phyloP scores from a whole-genome alignment of 2,113 vertebrate species.

The Hippocampus barbouri region DNA sequence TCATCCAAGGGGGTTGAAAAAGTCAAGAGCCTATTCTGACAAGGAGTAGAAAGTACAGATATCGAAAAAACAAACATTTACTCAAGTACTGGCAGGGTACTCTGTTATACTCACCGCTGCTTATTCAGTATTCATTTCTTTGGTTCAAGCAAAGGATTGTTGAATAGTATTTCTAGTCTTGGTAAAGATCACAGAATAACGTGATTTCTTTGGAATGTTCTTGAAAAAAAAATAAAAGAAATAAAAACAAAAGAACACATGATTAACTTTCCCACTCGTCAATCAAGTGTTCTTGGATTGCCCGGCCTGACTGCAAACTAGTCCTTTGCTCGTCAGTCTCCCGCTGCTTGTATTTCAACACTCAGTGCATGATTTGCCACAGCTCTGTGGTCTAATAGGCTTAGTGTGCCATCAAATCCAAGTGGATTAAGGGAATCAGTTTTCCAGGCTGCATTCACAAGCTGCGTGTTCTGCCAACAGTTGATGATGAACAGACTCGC shows the following conservation, averaged over 20 bases:
- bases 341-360: constrained; percentile 42
- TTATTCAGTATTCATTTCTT: too few relatives aligned
- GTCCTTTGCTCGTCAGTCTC: constrained; percentile 35
- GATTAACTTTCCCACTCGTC: not conserved
- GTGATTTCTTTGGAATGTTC: not conserved
- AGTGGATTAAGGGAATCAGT: constrained; percentile 66
- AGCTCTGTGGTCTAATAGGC: constrained; percentile 53
- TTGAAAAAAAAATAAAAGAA: too few relatives aligned
- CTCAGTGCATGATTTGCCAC: constrained; percentile 43
- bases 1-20: not conserved
- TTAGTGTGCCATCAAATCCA: constrained; percentile 45
- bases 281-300: not conserved
- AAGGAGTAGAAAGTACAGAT: not conserved
- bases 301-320: not conserved
- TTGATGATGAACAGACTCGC: constrained; percentile 33
- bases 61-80: too few relatives aligned
- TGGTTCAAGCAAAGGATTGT: too few relatives aligned
- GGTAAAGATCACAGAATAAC: not conserved
- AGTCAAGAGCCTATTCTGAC: not conserved
- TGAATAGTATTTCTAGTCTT: not conserved
- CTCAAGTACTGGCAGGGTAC: too few relatives aligned
- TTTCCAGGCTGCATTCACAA: constrained; percentile 51
- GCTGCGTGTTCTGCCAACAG: constrained; percentile 24
- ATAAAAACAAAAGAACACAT: not conserved
- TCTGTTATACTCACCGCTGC: too few relatives aligned